These are phyloP conservation scores for Baccha elongata DNA, from an alignment of 2,888 invertebrate species.

Conservation along the genomic window DNA sequence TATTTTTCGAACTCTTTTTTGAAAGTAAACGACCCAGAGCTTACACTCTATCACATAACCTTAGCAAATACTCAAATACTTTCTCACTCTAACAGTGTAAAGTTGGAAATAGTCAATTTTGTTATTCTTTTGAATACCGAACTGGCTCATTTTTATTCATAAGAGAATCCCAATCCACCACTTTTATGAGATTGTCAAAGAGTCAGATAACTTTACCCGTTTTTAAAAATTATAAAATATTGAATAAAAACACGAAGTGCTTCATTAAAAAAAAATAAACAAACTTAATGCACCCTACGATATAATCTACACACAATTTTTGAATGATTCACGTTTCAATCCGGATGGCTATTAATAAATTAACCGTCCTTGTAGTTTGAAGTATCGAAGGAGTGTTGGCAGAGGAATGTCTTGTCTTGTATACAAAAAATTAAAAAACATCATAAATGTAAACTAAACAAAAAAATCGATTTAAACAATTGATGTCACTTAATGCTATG, in stretches of 20 bases:
- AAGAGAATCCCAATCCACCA: too few species aligned
- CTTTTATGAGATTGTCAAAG: too few species aligned
- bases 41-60: too few species aligned
- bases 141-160: too few species aligned
- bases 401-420: neutral
- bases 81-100: too few species aligned
- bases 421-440: neutral
- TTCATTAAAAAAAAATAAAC: neutral
- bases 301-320: neutral
- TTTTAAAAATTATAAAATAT: too few species aligned
- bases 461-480: neutral
- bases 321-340: conserved; percentile 22
- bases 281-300: conserved; percentile 7
- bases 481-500: conserved; percentile 44
- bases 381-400: conserved; percentile 26
- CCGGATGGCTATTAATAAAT: conserved; percentile 40
- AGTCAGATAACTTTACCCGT: too few species aligned
- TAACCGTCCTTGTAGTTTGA: conserved; percentile 36
- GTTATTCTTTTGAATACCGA: too few species aligned
- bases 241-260: neutral
- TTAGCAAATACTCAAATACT: too few species aligned
- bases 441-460: neutral
- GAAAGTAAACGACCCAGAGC: too few species aligned
- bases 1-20: too few species aligned
- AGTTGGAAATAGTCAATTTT: too few species aligned